A percentile compares a stretch with the other conserved stretches of the same genome.
Conservation (phyloP, 2,888 invertebrate genomes). For the Nemurella pictetii region DNA sequence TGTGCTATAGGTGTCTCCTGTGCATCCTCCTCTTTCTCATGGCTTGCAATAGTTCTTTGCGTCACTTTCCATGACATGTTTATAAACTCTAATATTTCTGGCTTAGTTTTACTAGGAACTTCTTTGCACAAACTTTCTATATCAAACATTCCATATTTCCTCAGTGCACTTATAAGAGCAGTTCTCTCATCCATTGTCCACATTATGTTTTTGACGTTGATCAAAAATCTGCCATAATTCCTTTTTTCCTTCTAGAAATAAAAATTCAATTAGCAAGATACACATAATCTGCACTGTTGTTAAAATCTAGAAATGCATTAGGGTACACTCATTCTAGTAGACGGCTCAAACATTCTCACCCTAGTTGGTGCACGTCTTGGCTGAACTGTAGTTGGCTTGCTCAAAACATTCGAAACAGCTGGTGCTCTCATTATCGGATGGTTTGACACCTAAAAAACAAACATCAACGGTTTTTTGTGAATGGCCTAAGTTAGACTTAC, state of each 20-base stretch:
- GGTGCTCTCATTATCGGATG: no score
- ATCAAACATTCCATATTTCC: neutral
- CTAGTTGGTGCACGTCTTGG: no score
- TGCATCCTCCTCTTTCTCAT: neutral
- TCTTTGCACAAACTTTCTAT: neutral
- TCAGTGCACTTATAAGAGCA: neutral
- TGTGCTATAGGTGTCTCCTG: neutral
- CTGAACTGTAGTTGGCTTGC: no score
- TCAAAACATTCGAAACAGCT: no score
- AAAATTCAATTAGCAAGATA: neutral
- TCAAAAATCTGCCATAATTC: neutral
- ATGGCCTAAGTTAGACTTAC: no score
- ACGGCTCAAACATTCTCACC: no score
- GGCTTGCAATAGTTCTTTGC: neutral
- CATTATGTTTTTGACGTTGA: neutral
- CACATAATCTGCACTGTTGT: neutral
- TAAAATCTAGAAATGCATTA: neutral
- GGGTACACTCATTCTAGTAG: no score
- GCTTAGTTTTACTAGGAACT: neutral
- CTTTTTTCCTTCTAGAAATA: neutral
- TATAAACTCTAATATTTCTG: neutral
- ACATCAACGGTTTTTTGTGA: no score
- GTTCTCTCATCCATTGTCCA: neutral
- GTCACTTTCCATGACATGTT: neutral
- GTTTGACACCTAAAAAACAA: no score